Base-by-base conservation (phyloP, 2,113 vertebrate genomes). In the Cinclus cinclus region DNA sequence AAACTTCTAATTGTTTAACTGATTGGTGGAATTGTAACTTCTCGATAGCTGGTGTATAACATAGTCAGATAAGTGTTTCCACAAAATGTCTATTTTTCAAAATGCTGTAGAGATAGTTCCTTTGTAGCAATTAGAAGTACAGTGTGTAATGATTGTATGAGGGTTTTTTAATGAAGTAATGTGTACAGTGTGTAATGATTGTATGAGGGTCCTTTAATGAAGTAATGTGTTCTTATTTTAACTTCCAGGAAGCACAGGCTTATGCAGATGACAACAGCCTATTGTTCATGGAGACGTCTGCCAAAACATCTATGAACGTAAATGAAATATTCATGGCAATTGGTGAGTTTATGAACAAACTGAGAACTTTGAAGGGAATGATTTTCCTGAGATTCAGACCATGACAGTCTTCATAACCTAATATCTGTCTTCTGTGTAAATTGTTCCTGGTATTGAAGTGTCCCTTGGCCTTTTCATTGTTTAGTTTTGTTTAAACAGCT, bases 261-360 rank as follows among this genome's bases (percentile, higher is more conserved):
- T 99, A 99, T 84, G 99, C 99, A 97, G 99, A 99, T 94, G 99
- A 99, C 87, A 99, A 99, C 98, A 99, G 99, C 96, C 98, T 99
- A 98, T 98, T 99, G 94, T 99, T 99, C 96, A 99, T 99, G 99
- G 99, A 99, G 94, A 99, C 99, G 0, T 99, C 99, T 93, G 99
- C 99, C 58, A 99, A 99, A 98, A 99, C 99, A 49, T 99, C 99
- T 91, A 98, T 99, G 98, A 99, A 99, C 67, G 99, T 99, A 95
- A 99, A 99, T 87, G 99, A 99, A 98, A 99, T 99, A 97, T 99
- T 99, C 98, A 99, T 99, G 99, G 99, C 99, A 97, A 99, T 99
- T 92, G 99, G 99, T 99, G 97, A 98, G 99, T 95, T 90, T 30
- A 47, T 50, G 39, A 85, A 53, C 25, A 55, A 81, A 83, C 13